Evolutionary conservation across 2,113 vertebrate genomes (phyloP).

Genomic region (Hyperoodon ampullatus): DNA sequence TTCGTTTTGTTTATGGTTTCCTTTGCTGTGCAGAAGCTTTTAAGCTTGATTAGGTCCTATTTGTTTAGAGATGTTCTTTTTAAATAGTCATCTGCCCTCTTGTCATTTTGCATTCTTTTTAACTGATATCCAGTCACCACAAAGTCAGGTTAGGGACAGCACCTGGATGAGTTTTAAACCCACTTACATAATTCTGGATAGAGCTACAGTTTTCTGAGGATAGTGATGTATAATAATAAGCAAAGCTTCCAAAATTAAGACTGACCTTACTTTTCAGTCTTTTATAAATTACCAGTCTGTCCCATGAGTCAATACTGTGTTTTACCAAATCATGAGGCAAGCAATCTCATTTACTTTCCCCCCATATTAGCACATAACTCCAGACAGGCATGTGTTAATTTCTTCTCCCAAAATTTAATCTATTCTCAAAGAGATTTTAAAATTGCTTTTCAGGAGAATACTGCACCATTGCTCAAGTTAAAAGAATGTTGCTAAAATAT

Average conservation of each 20-base stretch:
- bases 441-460: conserved; percentile 42
- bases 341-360: not conserved
- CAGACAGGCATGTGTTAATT: not conserved
- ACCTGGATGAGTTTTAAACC: not conserved
- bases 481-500: conserved; percentile 39
- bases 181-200: not conserved
- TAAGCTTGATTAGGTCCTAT: too few species aligned
- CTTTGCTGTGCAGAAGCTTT: not conserved
- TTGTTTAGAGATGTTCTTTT: not conserved
- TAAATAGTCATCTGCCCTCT: not conserved
- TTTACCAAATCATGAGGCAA: not conserved
- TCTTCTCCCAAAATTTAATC: conserved; percentile 44
- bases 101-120: conserved; percentile 1
- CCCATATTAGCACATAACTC: not conserved
- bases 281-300: not conserved
- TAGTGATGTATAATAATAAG: not conserved
- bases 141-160: not conserved
- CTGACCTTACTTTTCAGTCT: conserved; percentile 29
- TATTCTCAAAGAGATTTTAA: conserved; percentile 33
- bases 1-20: not conserved
- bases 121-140: not conserved
- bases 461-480: conserved; percentile 32
- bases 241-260: conserved; percentile 39
- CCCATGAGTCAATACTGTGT: not conserved
- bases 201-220: conserved; percentile 13